phyloP scores from a whole-genome alignment of 2,797 vertebrate genomes.

The Sparidentex hasta region DNA sequence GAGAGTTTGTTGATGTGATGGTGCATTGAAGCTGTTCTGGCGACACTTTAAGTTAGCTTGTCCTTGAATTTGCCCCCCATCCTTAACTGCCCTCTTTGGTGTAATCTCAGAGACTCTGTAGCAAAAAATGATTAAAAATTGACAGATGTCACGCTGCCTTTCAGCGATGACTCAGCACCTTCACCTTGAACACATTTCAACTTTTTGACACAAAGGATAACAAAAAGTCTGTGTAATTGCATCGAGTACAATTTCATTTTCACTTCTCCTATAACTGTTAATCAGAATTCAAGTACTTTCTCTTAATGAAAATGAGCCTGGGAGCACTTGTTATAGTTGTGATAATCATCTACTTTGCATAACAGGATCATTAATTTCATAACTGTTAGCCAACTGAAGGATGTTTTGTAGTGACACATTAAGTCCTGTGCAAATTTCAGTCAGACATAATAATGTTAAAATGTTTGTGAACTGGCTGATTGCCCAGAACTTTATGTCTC shows the following conservation, averaged over 20 bases:
- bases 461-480: not conserved
- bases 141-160: too few relatives aligned
- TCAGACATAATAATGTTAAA: not conserved
- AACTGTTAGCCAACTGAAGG: conserved; percentile 1
- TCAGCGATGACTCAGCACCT: too few relatives aligned
- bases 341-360: not conserved
- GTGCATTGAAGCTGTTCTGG: too few relatives aligned
- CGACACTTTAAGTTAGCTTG: too few relatives aligned
- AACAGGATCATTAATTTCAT: conserved; percentile 2
- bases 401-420: not conserved
- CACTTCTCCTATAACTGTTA: not conserved
- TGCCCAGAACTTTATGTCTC: not conserved
- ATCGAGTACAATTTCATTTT: not conserved
- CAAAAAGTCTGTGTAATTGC: not conserved
- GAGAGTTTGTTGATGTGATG: too few relatives aligned
- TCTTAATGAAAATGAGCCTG: not conserved
- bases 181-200: too few relatives aligned
- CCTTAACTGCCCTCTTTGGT: not conserved
- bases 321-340: not conserved
- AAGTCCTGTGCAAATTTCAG: not conserved
- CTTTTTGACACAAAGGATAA: too few relatives aligned
- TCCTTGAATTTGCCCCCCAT: too few relatives aligned
- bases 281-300: conserved; percentile 5
- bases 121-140: not conserved
- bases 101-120: not conserved